phyloP scores from a whole-genome alignment of 2,113 vertebrate species.

The Equus quagga region DNA sequence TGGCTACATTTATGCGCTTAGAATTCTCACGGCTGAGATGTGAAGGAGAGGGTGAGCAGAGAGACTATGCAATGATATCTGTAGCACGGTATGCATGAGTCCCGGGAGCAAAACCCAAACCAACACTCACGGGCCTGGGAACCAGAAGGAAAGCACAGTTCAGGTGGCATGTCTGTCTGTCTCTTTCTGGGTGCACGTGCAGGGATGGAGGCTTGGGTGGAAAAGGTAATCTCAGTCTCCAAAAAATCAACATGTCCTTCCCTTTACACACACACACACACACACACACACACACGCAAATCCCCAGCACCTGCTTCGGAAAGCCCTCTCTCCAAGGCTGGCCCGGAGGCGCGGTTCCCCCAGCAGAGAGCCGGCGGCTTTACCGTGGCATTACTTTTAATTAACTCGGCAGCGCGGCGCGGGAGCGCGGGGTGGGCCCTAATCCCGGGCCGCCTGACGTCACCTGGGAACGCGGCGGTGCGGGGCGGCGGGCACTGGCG shows the following conservation, averaged over 20 bases:
- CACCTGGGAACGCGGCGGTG: constrained; percentile 85
- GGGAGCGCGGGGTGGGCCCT: constrained; percentile 85
- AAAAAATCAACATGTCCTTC: not conserved
- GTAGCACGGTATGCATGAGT: fast-evolving
- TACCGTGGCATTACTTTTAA: constrained; percentile 89
- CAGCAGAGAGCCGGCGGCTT: constrained; percentile 84
- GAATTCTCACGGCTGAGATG: not conserved
- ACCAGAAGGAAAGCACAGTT: not conserved
- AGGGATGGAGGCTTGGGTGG: no score
- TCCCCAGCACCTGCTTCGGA: constrained; percentile 86
- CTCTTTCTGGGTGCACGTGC: not conserved
- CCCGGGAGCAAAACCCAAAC: not conserved
- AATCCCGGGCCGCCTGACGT: constrained; percentile 89
- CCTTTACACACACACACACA: not conserved
- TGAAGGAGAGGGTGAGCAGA: fast-evolving
- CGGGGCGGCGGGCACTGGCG: constrained; percentile 31
- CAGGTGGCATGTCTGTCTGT: not conserved
- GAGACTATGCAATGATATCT: fast-evolving
- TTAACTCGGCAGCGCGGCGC: constrained; percentile 87
- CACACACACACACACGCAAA: not conserved
- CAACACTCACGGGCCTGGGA: not conserved
- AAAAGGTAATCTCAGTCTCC: not conserved
- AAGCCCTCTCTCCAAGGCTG: constrained; percentile 70
- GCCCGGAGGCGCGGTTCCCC: constrained; percentile 32
- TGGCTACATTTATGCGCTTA: not conserved